Evolutionary conservation across 2,888 invertebrate species (phyloP), one percentile per base, ranked within the genome.

Genomic region (Cremastinae sp.): DNA sequence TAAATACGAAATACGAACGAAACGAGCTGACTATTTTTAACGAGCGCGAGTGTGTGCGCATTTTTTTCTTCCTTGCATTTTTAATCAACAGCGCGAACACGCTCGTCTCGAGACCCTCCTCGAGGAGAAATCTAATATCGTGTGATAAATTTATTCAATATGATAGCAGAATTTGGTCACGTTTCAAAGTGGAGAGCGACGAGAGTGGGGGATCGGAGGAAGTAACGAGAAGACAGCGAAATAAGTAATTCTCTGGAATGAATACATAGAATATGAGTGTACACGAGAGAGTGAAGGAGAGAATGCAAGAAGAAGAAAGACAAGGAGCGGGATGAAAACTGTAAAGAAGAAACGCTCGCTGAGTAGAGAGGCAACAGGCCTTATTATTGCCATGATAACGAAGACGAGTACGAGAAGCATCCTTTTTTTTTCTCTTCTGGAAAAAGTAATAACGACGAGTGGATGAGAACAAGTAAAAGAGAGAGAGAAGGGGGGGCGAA

Each of bases 391-490:
- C 41, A 69, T 28, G 75, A 78, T 80, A 78, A 80, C 78, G 74
- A 80, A 77, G 77, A 74, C 74, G 71, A 78, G 75, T 56, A 69
- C 22, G 72, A 53, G 69, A 72, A 65, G 28, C 55, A 2, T 41
- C 28, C 37, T 37, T 28, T 28, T 61, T 51, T 72, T 69, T 59
- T 59, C 28, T 10, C 61, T 51, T 56, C 65, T 35, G 73, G 75
- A 72, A 75, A 79, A 80, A 78, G 79, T 75, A 80, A 80, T 79
- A 79, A 78, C 78, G 75, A 79, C 68, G 73, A 74, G 74, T 78
- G 78, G 75, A 78, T 74, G 61, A 75, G 75, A 61, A 61, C 39
- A 53, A 41, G 55, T 62, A 53, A 75, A 49, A 41, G 51, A 18
- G 37, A 47, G 49, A 43, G 53, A 35, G 14, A 41, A 56, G 18